A percentile compares a stretch with the other conserved stretches of the same genome.
Conservation (phyloP, 2,113 vertebrate species). For the Cathartes aura region DNA sequence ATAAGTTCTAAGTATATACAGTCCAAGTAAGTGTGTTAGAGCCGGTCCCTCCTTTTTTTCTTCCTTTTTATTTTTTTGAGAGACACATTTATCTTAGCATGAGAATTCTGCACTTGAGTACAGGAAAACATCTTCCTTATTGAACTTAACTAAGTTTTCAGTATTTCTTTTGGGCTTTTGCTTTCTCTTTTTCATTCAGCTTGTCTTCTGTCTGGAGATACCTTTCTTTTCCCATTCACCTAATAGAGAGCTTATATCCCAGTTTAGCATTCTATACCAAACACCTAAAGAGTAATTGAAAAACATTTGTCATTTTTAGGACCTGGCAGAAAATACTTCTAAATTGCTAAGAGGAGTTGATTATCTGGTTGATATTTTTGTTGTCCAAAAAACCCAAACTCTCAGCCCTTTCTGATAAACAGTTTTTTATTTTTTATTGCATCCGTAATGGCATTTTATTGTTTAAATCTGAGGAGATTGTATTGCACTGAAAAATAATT, state of each 20-base stretch:
- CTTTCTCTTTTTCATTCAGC: neutral
- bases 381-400: neutral
- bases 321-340: neutral
- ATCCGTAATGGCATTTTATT: neutral
- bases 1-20: neutral
- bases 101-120: neutral
- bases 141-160: neutral
- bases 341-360: neutral
- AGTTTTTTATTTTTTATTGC: neutral
- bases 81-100: neutral
- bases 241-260: neutral
- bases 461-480: neutral
- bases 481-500: neutral
- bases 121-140: neutral
- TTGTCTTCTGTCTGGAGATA: neutral
- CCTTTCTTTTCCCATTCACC: neutral
- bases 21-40: neutral
- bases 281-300: neutral
- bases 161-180: neutral
- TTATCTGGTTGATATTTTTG: neutral
- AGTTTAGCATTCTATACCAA: neutral
- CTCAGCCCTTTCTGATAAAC: neutral
- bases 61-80: neutral
- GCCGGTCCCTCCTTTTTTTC: neutral
- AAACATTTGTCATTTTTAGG: neutral